Base-by-base conservation (phyloP, 2,113 vertebrate genomes). In the Myotis davidii region DNA sequence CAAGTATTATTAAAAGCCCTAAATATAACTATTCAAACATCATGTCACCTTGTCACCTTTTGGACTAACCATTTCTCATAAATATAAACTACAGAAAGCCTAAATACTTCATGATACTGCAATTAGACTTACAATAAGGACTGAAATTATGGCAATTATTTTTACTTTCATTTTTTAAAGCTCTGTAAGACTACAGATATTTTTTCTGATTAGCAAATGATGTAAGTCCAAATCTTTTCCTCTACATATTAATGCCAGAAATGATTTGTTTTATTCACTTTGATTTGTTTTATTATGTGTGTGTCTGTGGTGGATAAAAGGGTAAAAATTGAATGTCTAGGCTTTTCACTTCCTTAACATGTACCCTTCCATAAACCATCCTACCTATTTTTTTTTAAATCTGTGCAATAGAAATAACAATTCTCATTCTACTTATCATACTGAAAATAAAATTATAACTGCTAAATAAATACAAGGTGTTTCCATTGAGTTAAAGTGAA, bases 11-110 rank as follows among this genome's bases (percentile, higher is more conserved):
- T 1, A 65, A 94, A 87, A 96, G 95, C 84, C 92, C 85, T 85
- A 88, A 90, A 95, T 91, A 92, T 97, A 97, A 97, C 97, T 98
- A 97, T 92, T 95, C 96, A 82, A 85, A 91, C 50, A 85, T 79
- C 88, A 59, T 85, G 93, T 91, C 81, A 27, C 69, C 32, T 93
- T 85, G 56, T 96, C 85, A 92, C 29, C 77, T 97, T 96, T 98
- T 85, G 92, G 85, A 95, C 74, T 85, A 93, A 97, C 78, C 54
- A 27, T 82, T 91, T 0, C 32, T 96, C 90, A 91, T 72, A 93
- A 96, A 94, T 94, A 91, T 79, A 89, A 64, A 90, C 54, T 85
- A n/a, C 5, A 90, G 56, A 96, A 96, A 77, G 79, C 16, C 50
- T 69, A 25, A 85, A 65, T 56, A 18, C 3, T 82, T 17, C 42